Evolutionary conservation across 2,888 invertebrate species (phyloP), one percentile per base, ranked within the genome.

Genomic region (Drosophila rellima): DNA sequence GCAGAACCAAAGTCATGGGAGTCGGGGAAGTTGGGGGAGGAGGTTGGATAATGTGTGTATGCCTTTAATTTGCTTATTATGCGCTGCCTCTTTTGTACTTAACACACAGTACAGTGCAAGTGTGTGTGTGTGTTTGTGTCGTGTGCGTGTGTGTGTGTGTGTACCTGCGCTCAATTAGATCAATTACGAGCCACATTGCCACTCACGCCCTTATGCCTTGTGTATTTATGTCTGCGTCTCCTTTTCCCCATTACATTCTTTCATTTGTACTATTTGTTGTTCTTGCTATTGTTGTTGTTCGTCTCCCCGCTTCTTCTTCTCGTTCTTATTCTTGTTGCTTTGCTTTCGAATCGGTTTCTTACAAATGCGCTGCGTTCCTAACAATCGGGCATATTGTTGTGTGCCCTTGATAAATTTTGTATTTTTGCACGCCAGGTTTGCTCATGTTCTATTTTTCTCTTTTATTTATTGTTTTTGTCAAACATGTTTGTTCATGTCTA

Each of bases 101-200:
- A 74, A 69, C n/a, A 20, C 35, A 37, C 5, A 31, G 13, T 20
- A 42, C 60, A 42, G n/a, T 44, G 15, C 33, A 29, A 47, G 18
- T 51, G 20, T 51, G 52, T 61, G 33, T 70, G 55, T 80, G n/a
- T 48, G 3, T 54, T n/a, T 51, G 10, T 44, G 33, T 51, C n/a
- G 23, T 60, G 33, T 55, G 59, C n/a, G 15, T 51, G 10, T 44
- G 33, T 51, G 23, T 60, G 33, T 55, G 59, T 65, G 52, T 71
- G 66, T 82, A 82, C 86, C 83, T 82, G 83, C 71, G 76, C 86
- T 83, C 82, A 82, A 86, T 83, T 83, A 83, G 76, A 80, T 83
- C 86, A 82, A 83, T 83, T 83, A 86, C 80, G 81, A 65, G 83
- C 66, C 80, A 78, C 78, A 78, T 82, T 82, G 74, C 82, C 77